These are phyloP conservation scores for silkworm (Bombyx mori) DNA, from an alignment of 1,140 invertebrate species.

Conservation along the genomic window DNA sequence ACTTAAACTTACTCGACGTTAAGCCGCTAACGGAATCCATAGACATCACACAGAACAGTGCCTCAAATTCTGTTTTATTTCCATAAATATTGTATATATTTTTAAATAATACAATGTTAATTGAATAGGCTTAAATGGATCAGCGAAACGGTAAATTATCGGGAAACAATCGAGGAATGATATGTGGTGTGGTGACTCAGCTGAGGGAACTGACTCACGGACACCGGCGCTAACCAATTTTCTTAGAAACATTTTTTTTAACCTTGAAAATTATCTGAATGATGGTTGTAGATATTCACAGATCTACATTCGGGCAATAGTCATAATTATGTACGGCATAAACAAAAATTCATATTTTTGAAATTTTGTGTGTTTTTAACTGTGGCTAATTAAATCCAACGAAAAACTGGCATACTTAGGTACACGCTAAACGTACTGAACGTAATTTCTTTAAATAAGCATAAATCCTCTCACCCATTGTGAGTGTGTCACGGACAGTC, in stretches of 20 bases:
- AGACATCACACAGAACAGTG: too few relatives aligned
- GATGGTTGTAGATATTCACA: not conserved
- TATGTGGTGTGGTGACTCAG: constrained; percentile 43
- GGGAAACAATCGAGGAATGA: constrained; percentile 43
- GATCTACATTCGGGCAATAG: too few relatives aligned
- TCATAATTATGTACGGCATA: too few relatives aligned
- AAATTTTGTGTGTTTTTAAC: too few relatives aligned
- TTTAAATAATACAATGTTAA: too few relatives aligned
- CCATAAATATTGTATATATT: too few relatives aligned
- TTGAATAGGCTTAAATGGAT: constrained; percentile 13
- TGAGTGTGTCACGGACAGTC: constrained; percentile 34
- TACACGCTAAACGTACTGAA: not conserved
- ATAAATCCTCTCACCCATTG: constrained; percentile 35
- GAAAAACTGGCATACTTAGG: too few relatives aligned
- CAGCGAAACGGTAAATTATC: constrained; percentile 36
- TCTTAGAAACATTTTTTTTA: constrained; percentile 54
- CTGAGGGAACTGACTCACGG: constrained; percentile 44
- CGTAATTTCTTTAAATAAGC: constrained; percentile 7
- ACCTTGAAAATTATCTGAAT: constrained; percentile 20
- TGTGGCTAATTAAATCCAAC: too few relatives aligned
- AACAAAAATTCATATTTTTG: too few relatives aligned
- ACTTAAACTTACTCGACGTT: too few relatives aligned
- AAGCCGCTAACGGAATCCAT: too few relatives aligned
- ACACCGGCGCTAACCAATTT: constrained; percentile 48
- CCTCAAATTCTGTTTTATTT: too few relatives aligned